Conservation (phyloP, 2,113 vertebrate species). For the Percopsis transmontana region DNA sequence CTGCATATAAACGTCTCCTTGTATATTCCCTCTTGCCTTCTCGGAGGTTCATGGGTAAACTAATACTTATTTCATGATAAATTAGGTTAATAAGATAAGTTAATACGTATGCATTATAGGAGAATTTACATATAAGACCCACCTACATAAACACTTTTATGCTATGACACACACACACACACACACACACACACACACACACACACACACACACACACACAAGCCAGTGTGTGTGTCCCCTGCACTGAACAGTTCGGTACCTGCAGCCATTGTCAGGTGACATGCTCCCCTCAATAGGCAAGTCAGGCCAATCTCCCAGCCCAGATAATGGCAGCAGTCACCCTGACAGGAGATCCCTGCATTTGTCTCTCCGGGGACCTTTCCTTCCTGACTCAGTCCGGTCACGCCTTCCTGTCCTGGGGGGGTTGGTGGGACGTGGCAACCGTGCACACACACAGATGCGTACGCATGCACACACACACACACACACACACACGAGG, state of each 20-base stretch:
- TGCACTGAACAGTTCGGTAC: slow-evolving; percentile 47
- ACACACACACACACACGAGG: slow-evolving; percentile 44
- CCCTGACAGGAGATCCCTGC: slow-evolving; percentile 62
- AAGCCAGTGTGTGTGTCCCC: too few relatives aligned
- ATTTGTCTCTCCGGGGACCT: slow-evolving; percentile 53
- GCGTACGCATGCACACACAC: slow-evolving; percentile 2
- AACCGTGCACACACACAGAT: slow-evolving; percentile 7
- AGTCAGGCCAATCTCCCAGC: slow-evolving; percentile 63
- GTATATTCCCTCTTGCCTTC: too few relatives aligned
- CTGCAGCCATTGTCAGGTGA: slow-evolving; percentile 58
- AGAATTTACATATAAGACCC: too few relatives aligned
- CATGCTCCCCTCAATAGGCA: slow-evolving; percentile 66
- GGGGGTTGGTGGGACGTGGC: slow-evolving; percentile 32
- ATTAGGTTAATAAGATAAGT: too few relatives aligned
- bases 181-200: slow-evolving; percentile 21
- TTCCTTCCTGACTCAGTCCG: slow-evolving; percentile 22
- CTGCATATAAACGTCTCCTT: too few relatives aligned
- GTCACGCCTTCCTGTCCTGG: slow-evolving; percentile 57
- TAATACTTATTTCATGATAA: background rate
- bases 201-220: slow-evolving; percentile 20
- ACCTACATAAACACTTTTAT: background rate
- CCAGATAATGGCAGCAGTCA: slow-evolving; percentile 72
- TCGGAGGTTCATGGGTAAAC: too few relatives aligned
- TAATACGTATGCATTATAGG: background rate
- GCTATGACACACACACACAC: slow-evolving; percentile 14